These are phyloP conservation scores for Dufourea novaeangliae DNA, from an alignment of 1,140 invertebrate species.

Conservation along the genomic window DNA sequence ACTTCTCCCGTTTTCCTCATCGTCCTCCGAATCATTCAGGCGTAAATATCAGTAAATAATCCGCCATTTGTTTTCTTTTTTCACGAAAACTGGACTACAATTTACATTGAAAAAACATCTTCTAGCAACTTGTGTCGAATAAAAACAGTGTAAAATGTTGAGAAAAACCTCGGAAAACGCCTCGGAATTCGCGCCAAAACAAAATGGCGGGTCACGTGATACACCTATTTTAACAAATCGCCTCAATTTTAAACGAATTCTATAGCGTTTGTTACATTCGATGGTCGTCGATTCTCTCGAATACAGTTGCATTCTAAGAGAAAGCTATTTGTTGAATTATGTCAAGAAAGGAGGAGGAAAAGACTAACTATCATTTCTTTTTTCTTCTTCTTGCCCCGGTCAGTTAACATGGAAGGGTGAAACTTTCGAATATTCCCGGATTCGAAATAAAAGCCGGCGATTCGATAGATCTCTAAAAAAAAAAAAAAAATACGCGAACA, in stretches of 20 bases:
- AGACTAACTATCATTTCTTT: constrained; percentile 12
- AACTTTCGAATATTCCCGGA: background rate
- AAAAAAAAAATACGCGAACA: background rate
- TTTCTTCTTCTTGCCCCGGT: background rate
- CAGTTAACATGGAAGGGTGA: background rate
- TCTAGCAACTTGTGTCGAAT: too few relatives aligned
- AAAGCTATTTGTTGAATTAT: background rate
- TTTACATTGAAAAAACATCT: too few relatives aligned
- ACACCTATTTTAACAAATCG: background rate
- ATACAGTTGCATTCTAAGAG: background rate
- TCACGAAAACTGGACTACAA: too few relatives aligned
- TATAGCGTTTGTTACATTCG: background rate
- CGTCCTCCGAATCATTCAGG: background rate
- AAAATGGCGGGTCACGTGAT: background rate
- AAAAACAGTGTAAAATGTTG: too few relatives aligned
- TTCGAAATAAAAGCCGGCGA: background rate
- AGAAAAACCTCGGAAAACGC: too few relatives aligned
- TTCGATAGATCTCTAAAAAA: background rate
- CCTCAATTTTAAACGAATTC: background rate
- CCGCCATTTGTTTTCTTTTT: background rate
- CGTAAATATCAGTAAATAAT: background rate
- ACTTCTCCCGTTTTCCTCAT: background rate
- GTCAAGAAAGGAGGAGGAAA: background rate
- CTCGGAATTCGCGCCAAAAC: background rate
- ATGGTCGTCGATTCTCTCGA: background rate